Evolutionary conservation across 1,140 invertebrate species (phyloP).

Genomic region (Mesaphorura yosii): DNA sequence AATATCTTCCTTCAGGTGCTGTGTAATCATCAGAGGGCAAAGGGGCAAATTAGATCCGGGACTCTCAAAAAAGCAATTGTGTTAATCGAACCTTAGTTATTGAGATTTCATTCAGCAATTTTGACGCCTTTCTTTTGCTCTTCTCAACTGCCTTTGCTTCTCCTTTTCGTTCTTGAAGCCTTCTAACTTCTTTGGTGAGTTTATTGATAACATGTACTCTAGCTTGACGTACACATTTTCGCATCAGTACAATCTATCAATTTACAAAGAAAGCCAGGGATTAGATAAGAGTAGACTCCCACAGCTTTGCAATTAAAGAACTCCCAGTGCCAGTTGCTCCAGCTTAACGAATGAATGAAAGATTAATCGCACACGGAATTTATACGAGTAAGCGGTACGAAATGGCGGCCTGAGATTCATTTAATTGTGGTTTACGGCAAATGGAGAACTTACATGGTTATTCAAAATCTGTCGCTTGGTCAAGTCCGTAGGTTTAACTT

Average conservation of each 20-base stretch:
- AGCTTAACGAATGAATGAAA: not conserved
- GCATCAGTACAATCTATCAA: conserved; percentile 22
- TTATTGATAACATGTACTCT: conserved; percentile 26
- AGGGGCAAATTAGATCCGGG: no score
- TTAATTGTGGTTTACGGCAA: not conserved
- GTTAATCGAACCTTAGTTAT: conserved; percentile 21
- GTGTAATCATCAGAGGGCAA: not conserved
- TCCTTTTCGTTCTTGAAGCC: conserved; percentile 23
- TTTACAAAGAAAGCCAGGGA: not conserved
- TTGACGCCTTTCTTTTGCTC: conserved; percentile 19
- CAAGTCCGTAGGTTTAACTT: no score
- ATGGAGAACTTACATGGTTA: conserved; percentile 27
- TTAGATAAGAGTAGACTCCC: not conserved
- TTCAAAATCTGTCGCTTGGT: conserved; percentile 27
- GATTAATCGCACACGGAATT: no score
- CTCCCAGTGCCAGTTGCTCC: not conserved
- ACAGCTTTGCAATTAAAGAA: no score
- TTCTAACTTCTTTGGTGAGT: conserved; percentile 19
- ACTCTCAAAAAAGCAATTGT: no score
- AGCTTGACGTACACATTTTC: conserved; percentile 17
- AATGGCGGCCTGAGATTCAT: no score
- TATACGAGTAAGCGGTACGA: no score
- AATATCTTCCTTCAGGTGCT: conserved; percentile 23
- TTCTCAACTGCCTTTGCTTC: conserved; percentile 11
- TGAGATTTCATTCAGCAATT: conserved; percentile 20